A percentile compares a stretch with the other conserved stretches of the same genome.
Conservation (phyloP, 1,140 invertebrate genomes). For the Camponotus pennsylvanicus region DNA sequence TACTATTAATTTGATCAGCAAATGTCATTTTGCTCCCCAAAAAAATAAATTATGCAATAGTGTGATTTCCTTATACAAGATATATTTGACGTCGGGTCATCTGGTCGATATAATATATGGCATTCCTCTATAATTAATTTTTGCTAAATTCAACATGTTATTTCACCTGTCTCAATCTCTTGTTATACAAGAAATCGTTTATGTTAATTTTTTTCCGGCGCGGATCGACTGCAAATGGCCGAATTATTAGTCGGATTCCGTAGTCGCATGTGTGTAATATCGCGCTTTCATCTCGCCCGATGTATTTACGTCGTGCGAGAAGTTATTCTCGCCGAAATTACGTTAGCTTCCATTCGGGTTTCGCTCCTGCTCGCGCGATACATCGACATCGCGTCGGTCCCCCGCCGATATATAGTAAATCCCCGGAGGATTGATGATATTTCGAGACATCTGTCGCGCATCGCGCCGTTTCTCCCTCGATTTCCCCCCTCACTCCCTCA, state of each 20-base stretch:
- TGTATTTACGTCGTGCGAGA: neutral
- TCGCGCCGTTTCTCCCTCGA: neutral
- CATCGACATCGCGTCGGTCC: constrained; percentile 4
- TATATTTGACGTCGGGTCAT: neutral
- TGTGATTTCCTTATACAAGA: neutral
- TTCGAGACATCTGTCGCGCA: constrained; percentile 29
- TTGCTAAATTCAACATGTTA: neutral
- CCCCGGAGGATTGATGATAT: constrained; percentile 36
- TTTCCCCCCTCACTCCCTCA: neutral
- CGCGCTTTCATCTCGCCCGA: neutral
- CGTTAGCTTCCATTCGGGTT: constrained; percentile 14
- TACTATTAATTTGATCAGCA: neutral
- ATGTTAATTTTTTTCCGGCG: neutral
- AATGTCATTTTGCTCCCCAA: too few relatives aligned
- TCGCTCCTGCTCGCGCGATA: neutral
- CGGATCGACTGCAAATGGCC: neutral
- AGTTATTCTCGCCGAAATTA: constrained; percentile 34
- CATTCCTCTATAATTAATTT: neutral
- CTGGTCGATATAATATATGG: neutral
- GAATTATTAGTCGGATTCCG: neutral
- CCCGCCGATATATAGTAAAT: neutral
- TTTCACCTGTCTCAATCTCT: neutral
- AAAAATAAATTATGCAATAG: constrained; percentile 9
- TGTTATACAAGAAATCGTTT: neutral
- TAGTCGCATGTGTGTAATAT: neutral